Conservation (phyloP, 2,797 vertebrate genomes). For the Anas acuta region DNA sequence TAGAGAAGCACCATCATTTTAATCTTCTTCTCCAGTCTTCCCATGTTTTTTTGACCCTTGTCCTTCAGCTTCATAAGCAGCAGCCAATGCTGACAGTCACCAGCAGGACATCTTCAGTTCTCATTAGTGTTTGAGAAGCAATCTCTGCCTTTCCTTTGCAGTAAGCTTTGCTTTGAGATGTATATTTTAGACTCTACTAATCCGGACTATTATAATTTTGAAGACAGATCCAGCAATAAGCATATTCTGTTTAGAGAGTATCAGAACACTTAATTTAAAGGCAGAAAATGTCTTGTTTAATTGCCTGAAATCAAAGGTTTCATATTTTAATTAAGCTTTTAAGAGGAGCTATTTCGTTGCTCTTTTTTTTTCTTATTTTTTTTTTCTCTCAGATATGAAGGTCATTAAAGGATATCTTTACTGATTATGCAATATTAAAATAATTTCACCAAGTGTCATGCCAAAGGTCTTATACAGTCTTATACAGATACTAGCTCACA, state of each 20-base stretch:
- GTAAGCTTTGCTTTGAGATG: conserved; percentile 34
- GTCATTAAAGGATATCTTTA: conserved; percentile 37
- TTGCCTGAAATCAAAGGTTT: conserved; percentile 65
- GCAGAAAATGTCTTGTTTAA: conserved; percentile 52
- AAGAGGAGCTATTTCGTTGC: conserved; percentile 18
- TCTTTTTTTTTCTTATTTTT: not conserved
- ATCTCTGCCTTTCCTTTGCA: not conserved
- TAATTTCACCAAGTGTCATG: not conserved
- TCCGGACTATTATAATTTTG: not conserved
- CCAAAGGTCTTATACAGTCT: not conserved
- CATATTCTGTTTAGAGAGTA: conserved; percentile 7
- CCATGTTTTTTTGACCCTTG: not conserved
- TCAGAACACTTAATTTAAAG: conserved; percentile 24
- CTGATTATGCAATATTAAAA: not conserved
- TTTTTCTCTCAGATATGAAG: conserved; percentile 9
- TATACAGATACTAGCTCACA: not conserved
- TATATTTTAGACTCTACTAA: conserved; percentile 43
- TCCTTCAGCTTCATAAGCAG: not conserved
- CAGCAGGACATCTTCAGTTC: not conserved
- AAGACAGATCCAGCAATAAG: not conserved
- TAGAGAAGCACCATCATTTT: not conserved
- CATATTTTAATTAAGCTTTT: conserved; percentile 60
- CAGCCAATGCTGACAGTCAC: not conserved
- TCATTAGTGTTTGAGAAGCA: conserved; percentile 5
- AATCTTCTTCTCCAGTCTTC: not conserved